phyloP scores from a whole-genome alignment of 2,888 invertebrate genomes.

The Scelioninae gen. 1 region DNA sequence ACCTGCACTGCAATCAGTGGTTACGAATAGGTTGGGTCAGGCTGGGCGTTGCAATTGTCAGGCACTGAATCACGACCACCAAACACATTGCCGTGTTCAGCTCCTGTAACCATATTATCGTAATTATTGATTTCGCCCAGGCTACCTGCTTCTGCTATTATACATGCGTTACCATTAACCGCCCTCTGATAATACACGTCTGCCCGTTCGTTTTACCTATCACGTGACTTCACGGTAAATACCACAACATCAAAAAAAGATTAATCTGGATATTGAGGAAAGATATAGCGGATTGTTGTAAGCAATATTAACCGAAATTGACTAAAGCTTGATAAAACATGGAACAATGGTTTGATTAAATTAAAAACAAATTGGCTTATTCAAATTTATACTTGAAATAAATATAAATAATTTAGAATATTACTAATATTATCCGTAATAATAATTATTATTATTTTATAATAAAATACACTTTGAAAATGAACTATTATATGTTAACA shows the following conservation, averaged over 20 bases:
- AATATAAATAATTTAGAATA: too few relatives aligned
- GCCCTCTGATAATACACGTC: slow-evolving; percentile 54
- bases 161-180: slow-evolving; percentile 69
- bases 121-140: slow-evolving; percentile 73
- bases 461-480: too few relatives aligned
- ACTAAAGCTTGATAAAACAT: neutral
- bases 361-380: too few relatives aligned
- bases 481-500: too few relatives aligned
- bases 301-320: neutral
- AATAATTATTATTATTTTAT: too few relatives aligned
- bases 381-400: too few relatives aligned
- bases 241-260: neutral
- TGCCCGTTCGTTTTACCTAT: slow-evolving; percentile 23
- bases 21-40: slow-evolving; percentile 65
- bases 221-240: slow-evolving; percentile 21
- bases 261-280: neutral
- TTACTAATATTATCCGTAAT: too few relatives aligned
- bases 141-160: slow-evolving; percentile 65
- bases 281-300: neutral
- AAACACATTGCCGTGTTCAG: slow-evolving; percentile 70
- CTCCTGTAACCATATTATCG: slow-evolving; percentile 74
- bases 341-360: too few relatives aligned
- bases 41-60: slow-evolving; percentile 70
- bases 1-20: slow-evolving; percentile 57
- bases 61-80: slow-evolving; percentile 72